Evolutionary conservation across 2,797 vertebrate genomes (phyloP).

Genomic region (Pangasius mekongensis): DNA sequence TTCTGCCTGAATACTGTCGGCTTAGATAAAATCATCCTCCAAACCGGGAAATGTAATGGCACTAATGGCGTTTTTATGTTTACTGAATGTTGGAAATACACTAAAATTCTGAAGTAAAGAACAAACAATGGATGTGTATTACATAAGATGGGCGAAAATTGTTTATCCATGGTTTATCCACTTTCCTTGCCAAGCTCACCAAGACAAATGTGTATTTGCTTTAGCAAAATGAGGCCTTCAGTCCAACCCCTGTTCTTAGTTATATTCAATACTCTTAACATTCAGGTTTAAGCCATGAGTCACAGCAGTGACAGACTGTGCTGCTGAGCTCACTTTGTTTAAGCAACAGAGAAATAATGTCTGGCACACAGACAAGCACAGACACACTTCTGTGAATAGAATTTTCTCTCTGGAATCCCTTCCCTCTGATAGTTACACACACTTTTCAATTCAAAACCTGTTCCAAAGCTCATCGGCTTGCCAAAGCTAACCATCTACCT

Average conservation of each 20-base stretch:
- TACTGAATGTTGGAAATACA: background rate
- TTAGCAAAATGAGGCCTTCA: background rate
- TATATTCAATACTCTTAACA: background rate
- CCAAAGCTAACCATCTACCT: background rate
- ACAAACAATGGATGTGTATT: background rate
- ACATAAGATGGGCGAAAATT: background rate
- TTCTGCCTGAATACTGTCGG: background rate
- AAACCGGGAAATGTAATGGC: background rate
- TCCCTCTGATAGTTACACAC: background rate
- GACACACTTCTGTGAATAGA: background rate
- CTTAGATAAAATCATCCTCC: background rate
- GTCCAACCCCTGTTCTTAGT: background rate
- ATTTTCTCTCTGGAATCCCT: slow-evolving; percentile 14
- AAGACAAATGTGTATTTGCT: background rate
- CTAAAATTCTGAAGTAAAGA: background rate
- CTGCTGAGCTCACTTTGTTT: background rate
- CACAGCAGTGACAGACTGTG: background rate
- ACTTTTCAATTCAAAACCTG: background rate
- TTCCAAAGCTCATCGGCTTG: slow-evolving; percentile 9
- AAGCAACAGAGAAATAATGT: background rate
- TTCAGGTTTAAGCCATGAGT: background rate
- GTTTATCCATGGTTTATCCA: background rate
- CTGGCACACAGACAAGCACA: background rate
- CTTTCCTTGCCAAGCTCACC: background rate
- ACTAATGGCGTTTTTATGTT: background rate